Percentiles rank a stretch among this genome's conserved stretches.
phyloP scores from a whole-genome alignment of 2,113 vertebrate genomes.

The Mesoclemmys tuberculata region DNA sequence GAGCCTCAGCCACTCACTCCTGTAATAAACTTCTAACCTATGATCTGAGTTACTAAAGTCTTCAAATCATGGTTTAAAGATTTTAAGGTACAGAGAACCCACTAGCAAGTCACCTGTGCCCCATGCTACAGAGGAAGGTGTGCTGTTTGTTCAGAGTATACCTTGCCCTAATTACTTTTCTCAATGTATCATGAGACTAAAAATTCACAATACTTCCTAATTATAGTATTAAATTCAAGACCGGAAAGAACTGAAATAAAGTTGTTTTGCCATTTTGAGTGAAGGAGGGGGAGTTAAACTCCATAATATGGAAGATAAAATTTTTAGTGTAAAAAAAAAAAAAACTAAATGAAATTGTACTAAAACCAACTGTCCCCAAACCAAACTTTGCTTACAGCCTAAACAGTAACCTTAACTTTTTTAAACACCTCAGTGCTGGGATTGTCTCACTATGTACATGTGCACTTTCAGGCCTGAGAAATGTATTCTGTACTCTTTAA shows the following conservation, averaged over 20 bases:
- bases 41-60: no score
- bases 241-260: background rate
- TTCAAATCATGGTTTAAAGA: no score
- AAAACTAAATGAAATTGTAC: background rate
- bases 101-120: no score
- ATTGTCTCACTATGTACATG: background rate
- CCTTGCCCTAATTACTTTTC: no score
- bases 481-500: background rate
- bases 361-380: background rate
- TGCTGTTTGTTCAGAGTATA: background rate
- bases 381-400: no score
- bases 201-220: background rate
- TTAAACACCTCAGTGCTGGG: rapidly evolving
- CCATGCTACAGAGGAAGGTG: no score
- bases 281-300: background rate
- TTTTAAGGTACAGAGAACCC: no score
- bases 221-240: background rate
- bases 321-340: no score
- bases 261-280: background rate
- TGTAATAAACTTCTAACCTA: no score
- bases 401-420: no score
- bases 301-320: no score
- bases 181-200: background rate
- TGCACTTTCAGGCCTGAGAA: background rate
- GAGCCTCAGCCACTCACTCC: no score